phyloP scores from a whole-genome alignment of 2,888 invertebrate species.

The Macrophya annulata region DNA sequence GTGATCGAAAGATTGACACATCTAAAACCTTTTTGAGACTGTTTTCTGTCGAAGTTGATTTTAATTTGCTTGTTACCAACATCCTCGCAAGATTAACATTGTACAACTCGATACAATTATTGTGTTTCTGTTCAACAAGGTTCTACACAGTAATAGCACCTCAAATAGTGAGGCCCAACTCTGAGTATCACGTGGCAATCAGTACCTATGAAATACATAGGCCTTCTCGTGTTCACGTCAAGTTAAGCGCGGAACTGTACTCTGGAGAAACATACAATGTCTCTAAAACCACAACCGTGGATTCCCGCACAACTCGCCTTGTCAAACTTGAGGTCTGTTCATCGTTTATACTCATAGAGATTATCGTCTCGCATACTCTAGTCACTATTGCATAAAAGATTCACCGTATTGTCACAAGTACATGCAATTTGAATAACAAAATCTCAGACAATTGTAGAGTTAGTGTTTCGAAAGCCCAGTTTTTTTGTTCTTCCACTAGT shows the following conservation, averaged over 20 bases:
- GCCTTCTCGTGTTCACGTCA: conserved; percentile 88
- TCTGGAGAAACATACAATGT: conserved; percentile 86
- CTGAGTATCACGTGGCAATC: conserved; percentile 91
- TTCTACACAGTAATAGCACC: conserved; percentile 92
- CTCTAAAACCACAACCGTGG: conserved; percentile 86
- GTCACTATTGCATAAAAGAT: conserved; percentile 80
- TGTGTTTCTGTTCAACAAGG: conserved; percentile 73
- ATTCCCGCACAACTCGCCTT: conserved; percentile 87
- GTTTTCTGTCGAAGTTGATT: too few species aligned
- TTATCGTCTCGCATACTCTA: conserved; percentile 85
- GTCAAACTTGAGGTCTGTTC: conserved; percentile 87
- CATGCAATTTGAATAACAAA: background rate
- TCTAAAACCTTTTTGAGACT: too few species aligned
- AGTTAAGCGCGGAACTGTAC: conserved; percentile 88
- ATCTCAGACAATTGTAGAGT: conserved; percentile 20
- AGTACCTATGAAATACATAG: conserved; percentile 82
- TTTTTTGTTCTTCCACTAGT: background rate
- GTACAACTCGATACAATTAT: background rate
- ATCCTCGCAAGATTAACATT: background rate
- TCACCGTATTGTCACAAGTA: background rate
- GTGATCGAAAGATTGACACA: too few species aligned
- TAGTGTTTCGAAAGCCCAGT: background rate
- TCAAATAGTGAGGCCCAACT: conserved; percentile 90
- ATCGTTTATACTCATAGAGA: conserved; percentile 85
- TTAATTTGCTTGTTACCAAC: background rate